Percentiles rank a stretch among this genome's conserved stretches.
phyloP scores from a whole-genome alignment of 1,140 invertebrate genomes.

The Delia radicum region DNA sequence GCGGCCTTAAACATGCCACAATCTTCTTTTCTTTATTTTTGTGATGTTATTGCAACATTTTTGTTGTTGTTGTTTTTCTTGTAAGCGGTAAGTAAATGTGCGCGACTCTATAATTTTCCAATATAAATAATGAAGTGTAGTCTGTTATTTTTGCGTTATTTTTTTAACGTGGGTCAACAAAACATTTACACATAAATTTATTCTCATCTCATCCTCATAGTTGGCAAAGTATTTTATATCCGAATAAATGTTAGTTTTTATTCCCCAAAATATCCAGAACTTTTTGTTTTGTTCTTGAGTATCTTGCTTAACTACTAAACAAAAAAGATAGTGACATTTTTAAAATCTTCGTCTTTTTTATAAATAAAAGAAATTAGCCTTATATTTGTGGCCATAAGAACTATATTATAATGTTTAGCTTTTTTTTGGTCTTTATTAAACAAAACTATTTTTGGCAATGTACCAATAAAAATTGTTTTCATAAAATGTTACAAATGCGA shows the following conservation, averaged over 20 bases:
- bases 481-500: too few relatives aligned
- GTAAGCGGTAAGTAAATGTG: background rate
- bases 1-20: constrained; percentile 2
- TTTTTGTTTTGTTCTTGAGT: background rate
- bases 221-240: background rate
- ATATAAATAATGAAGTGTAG: constrained; percentile 27
- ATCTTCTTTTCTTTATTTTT: constrained; percentile 5
- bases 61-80: background rate
- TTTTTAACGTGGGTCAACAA: background rate
- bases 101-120: constrained; percentile 24
- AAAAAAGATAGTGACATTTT: background rate
- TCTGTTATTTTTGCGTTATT: background rate
- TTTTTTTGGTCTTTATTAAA: background rate
- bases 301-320: background rate
- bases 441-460: background rate
- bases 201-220: background rate
- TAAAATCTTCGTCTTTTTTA: background rate
- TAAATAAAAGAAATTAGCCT: background rate
- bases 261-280: background rate
- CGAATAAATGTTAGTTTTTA: background rate
- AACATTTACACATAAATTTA: background rate
- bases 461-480: background rate
- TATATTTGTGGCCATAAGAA: background rate
- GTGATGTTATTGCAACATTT: too few relatives aligned
- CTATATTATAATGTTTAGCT: background rate